These are phyloP conservation scores for Junonia oenone DNA, from an alignment of 2,888 invertebrate genomes.

Conservation along the genomic window DNA sequence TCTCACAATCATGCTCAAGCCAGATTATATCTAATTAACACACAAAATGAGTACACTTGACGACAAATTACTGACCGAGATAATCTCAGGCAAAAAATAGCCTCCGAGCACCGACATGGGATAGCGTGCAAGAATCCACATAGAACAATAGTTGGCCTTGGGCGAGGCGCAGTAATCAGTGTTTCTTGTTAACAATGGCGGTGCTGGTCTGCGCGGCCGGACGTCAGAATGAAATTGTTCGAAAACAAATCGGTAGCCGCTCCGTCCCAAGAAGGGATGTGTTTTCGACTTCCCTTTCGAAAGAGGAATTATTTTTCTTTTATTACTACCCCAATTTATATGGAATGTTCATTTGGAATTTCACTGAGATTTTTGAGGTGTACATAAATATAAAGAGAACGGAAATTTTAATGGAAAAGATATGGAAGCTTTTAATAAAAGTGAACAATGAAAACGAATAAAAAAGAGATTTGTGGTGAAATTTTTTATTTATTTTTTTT, in stretches of 20 bases:
- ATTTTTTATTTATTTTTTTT: no score
- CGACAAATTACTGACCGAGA: conserved; percentile 34
- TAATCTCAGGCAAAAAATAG: conserved; percentile 33
- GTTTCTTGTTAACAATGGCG: conserved; percentile 45
- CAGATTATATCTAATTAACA: conserved; percentile 2
- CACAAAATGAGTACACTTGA: conserved; percentile 10
- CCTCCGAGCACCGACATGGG: conserved; percentile 32
- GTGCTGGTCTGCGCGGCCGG: conserved; percentile 27
- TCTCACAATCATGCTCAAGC: conserved; percentile 1
- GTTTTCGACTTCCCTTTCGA: conserved; percentile 9
- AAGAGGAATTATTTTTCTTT: conserved; percentile 14
- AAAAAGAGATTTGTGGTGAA: no score
- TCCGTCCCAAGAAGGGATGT: conserved; percentile 12
- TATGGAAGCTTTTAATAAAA: background rate
- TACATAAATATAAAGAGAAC: background rate
- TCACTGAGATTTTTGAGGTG: background rate
- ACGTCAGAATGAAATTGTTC: conserved; percentile 32
- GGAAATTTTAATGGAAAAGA: background rate
- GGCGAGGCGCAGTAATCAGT: conserved; percentile 65
- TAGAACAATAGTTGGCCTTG: conserved; percentile 72
- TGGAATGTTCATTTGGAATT: conserved; percentile 4
- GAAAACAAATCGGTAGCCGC: conserved; percentile 33
- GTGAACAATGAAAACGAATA: background rate
- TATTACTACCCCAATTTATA: conserved; percentile 16
- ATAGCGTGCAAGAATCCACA: conserved; percentile 62